Evolutionary conservation across 2,113 vertebrate genomes (phyloP), one percentile per base, ranked within the genome.

Genomic region (Proterorhinus semilunaris): DNA sequence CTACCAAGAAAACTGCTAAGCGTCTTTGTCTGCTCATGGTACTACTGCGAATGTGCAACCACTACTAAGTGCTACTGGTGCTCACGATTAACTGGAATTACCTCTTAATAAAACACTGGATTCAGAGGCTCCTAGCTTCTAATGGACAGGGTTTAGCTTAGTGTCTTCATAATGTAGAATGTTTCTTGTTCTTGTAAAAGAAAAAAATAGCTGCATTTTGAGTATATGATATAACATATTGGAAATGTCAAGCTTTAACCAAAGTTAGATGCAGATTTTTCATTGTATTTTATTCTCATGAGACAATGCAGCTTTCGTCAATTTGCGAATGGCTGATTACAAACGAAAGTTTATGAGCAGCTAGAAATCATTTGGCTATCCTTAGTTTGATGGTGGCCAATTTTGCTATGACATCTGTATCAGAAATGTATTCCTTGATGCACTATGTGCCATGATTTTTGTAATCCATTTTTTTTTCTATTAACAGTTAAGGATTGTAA

Each of bases 321-420:
- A 86, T 86, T 83, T 53, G 77, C 78, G 72, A 85, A 74, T 45
- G 44, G 71, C 82, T 74, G 68, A 83, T 78, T 73, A 71, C 68
- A 68, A 61, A 71, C 62, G 69, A 59, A 78, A 79, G 65, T 88
- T 78, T 76, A 45, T 71, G 90, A 92, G 91, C 91, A 92, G 92
- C 91, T 91, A 91, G 87, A 87, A 87, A 89, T 85, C 74, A 65
- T 85, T 87, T 90, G 86, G 74, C 88, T 84, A 68, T 89, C 78
- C 71, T 89, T 78, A 54, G 45, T 83, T 75, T 85, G 65, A 76
- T 82, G 88, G 87, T 75, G 78, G 90, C 68, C 86, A 88, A 87
- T 87, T 92, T 86, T 92, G 88, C 90, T 94, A 87, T 91, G 89
- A 94, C 91, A 91, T 95, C 95, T 96, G 94, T 95, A 96, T 96